Percentiles rank a stretch among this genome's conserved stretches.
Evolutionary conservation across 37 sponge, comb jelly and placozoan species (phyloP).

Genomic region (Mnemiopsis leidyi): DNA sequence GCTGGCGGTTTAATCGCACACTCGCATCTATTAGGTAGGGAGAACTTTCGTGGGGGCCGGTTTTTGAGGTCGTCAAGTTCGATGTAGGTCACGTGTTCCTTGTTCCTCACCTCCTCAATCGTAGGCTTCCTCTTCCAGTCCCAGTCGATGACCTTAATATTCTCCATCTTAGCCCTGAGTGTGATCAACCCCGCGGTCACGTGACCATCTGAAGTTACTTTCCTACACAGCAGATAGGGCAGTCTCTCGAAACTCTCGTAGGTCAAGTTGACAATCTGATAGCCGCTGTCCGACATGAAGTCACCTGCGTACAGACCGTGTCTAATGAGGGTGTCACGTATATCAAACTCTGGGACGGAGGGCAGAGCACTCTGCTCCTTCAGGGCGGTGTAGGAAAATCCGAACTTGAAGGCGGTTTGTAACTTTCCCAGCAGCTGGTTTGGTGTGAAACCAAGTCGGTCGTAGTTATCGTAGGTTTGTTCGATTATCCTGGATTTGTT

Average conservation of each 20-base stretch:
- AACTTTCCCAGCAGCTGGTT: neutral
- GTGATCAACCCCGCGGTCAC: neutral
- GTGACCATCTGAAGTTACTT: neutral
- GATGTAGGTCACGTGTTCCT: neutral
- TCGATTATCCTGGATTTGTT: neutral
- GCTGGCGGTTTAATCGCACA: neutral
- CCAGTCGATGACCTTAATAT: constrained; percentile 6
- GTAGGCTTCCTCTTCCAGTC: neutral
- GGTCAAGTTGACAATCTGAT: constrained; percentile 4
- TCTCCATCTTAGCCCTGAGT: constrained; percentile 27
- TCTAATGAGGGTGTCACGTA: neutral
- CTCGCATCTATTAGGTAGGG: neutral
- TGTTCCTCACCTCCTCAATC: neutral
- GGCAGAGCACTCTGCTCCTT: neutral
- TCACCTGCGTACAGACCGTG: constrained; percentile 33
- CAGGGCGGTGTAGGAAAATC: constrained; percentile 10
- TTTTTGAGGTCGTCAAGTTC: constrained; percentile 1
- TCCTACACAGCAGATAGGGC: constrained; percentile 10
- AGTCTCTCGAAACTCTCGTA: constrained; percentile 43
- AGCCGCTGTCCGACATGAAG: neutral
- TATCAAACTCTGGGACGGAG: constrained; percentile 13
- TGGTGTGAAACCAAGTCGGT: neutral
- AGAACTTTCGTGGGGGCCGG: neutral
- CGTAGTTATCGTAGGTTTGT: neutral
- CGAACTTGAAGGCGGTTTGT: neutral